Evolutionary conservation across 2,888 invertebrate species (phyloP), one percentile per base, ranked within the genome.

Genomic region (Hirtodrosophila trivittata): DNA sequence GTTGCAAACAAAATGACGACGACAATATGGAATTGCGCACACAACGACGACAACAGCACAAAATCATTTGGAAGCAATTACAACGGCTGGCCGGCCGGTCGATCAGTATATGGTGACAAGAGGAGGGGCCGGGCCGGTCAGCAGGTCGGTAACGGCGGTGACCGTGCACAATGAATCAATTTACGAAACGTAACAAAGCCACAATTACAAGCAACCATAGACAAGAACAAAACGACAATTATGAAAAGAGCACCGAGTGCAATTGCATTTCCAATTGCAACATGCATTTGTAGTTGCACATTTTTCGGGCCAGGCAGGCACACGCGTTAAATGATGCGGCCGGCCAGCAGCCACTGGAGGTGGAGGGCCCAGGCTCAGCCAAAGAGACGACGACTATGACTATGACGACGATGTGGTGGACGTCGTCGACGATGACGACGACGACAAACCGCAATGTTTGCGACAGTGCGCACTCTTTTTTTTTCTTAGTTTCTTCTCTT

Each of bases 111-210:
- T 21, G 18, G 18, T 21, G 3, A 10, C 12, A 41, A 41, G 7
- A 9, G 32, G 4, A 4, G 16, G 28, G 3, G 8, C 4, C 0
- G 9, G 28, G 18, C 8, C 45, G 57, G 50, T 50, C 38, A 41
- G 60, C 52, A 21, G 18, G 18, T 21, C 18, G 28, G 25, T 9
- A 43, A 46, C 42, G 55, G 51, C 58, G 66, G 55, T 66, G 66
- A 72, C 73, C 80, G 64, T 69, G 75, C 69, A 85, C 82, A 86
- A 82, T 82, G 82, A 82, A 86, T 82, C 86, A 82, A 82, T 82
- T 82, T 86, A 86, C 83, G 75, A 83, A 77, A 86, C 86, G 86
- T 77, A 85, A 82, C 80, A 80, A 82, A 86, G 84, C 77, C 75
- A 68, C 82, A 82, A 86, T 82, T 86, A 82, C 85, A 76, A 66